phyloP scores from a whole-genome alignment of 2,113 vertebrate genomes.

The Daboia siamensis region DNA sequence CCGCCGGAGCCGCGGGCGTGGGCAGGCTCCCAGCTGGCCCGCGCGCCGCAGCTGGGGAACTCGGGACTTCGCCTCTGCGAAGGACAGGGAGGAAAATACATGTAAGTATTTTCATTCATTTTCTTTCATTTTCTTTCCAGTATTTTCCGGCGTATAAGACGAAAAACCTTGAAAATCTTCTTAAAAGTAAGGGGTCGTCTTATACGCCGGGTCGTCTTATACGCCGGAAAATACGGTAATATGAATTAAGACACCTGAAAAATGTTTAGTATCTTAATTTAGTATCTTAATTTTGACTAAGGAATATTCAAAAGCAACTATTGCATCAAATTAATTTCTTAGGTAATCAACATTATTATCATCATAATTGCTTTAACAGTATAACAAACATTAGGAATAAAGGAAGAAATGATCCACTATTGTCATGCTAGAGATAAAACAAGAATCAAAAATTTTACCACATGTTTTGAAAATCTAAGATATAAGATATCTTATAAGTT shows the following conservation, averaged over 20 bases:
- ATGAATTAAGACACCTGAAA: conserved; percentile 76
- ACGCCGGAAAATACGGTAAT: no score
- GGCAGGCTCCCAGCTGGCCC: no score
- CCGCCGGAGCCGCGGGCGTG: no score
- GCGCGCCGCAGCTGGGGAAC: no score
- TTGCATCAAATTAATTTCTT: conserved; percentile 40
- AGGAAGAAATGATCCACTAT: conserved; percentile 36
- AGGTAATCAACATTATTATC: conserved; percentile 39
- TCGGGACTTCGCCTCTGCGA: no score
- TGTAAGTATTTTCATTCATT: no score
- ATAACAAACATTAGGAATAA: neutral
- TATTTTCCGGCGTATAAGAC: no score
- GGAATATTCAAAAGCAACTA: conserved; percentile 31
- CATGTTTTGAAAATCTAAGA: conserved; percentile 35
- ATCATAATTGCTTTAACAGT: neutral
- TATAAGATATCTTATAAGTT: conserved; percentile 25
- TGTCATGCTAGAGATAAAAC: conserved; percentile 45
- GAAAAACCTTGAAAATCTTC: no score
- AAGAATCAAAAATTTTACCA: conserved; percentile 42
- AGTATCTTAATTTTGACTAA: conserved; percentile 60
- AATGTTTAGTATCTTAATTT: conserved; percentile 58
- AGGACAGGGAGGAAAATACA: no score
- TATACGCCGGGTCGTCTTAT: no score
- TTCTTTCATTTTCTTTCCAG: no score
- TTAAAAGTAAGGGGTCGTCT: no score